phyloP scores from a whole-genome alignment of 30 jellyfish, hydroid and myxozoan species.

The Haliclystus octoradiatus region DNA sequence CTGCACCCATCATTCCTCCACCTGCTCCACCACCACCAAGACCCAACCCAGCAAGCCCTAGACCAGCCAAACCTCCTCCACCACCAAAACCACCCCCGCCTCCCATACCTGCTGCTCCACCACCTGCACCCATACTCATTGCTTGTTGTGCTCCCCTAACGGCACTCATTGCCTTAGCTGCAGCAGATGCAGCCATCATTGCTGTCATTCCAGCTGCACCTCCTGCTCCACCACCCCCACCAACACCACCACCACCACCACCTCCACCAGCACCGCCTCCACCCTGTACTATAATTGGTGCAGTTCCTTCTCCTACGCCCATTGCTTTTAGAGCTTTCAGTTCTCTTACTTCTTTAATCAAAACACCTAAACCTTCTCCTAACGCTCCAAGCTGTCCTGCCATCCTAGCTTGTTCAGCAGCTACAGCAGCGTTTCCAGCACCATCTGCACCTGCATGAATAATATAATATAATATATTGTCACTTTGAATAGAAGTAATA shows the following conservation, averaged over 20 bases:
- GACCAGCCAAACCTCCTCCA: slow-evolving; percentile 8
- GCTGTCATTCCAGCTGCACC: slow-evolving; percentile 13
- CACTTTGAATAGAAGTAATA: background rate
- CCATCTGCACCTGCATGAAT: slow-evolving; percentile 26
- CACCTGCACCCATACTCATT: background rate
- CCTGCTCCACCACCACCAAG: background rate
- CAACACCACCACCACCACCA: slow-evolving; percentile 12
- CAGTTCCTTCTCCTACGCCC: slow-evolving; percentile 60
- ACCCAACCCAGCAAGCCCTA: background rate
- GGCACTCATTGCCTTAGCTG: slow-evolving; percentile 56
- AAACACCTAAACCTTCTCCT: slow-evolving; percentile 87
- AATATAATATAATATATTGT: background rate
- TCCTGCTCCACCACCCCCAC: slow-evolving; percentile 13
- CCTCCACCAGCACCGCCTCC: slow-evolving; percentile 30
- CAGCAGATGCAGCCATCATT: slow-evolving; percentile 50
- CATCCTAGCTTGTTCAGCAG: slow-evolving; percentile 61
- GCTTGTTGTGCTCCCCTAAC: slow-evolving; percentile 57
- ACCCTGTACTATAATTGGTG: slow-evolving; percentile 29
- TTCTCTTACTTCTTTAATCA: slow-evolving; percentile 81
- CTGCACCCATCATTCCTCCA: background rate
- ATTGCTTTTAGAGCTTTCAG: slow-evolving; percentile 38
- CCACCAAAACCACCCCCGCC: slow-evolving; percentile 15
- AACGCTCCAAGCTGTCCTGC: slow-evolving; percentile 91
- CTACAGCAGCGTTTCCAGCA: slow-evolving; percentile 19
- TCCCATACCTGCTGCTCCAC: slow-evolving; percentile 2